A percentile compares a stretch with the other conserved stretches of the same genome.
phyloP scores from a whole-genome alignment of 2,113 vertebrate species.

The Typhlomys cinereus region DNA sequence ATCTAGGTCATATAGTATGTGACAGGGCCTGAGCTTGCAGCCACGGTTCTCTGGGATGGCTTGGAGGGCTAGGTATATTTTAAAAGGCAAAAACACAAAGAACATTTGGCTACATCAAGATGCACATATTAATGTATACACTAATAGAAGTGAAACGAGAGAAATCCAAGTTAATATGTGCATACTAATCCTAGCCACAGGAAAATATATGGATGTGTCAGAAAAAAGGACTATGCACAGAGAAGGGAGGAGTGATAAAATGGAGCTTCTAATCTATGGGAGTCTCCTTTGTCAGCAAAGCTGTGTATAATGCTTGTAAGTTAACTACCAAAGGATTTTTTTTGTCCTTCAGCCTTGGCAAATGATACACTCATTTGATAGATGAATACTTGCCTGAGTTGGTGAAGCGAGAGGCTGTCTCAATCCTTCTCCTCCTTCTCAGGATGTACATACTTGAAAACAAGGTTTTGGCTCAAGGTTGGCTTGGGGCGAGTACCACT shows the following conservation, averaged over 20 bases:
- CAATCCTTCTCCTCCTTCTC: neutral
- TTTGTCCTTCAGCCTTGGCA: neutral
- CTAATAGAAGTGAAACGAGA: neutral
- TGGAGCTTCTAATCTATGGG: neutral
- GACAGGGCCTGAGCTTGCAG: neutral
- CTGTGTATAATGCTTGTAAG: neutral
- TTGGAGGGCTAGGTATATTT: neutral
- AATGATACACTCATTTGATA: neutral
- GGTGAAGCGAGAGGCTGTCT: neutral
- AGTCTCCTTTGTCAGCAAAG: conserved; percentile 28
- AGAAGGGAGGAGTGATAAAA: neutral
- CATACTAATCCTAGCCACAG: neutral
- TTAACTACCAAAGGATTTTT: neutral
- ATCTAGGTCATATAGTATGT: neutral
- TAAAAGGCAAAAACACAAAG: neutral
- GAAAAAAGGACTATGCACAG: no score
- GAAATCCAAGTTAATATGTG: neutral
- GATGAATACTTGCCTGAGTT: neutral
- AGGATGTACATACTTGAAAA: neutral
- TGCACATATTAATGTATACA: neutral
- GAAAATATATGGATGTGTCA: neutral
- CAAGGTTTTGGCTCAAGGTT: neutral
- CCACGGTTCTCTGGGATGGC: neutral
- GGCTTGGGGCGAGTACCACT: neutral
- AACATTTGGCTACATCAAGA: neutral